Evolutionary conservation across 2,888 invertebrate species (phyloP).

Genomic region (Cantharis lateralis): DNA sequence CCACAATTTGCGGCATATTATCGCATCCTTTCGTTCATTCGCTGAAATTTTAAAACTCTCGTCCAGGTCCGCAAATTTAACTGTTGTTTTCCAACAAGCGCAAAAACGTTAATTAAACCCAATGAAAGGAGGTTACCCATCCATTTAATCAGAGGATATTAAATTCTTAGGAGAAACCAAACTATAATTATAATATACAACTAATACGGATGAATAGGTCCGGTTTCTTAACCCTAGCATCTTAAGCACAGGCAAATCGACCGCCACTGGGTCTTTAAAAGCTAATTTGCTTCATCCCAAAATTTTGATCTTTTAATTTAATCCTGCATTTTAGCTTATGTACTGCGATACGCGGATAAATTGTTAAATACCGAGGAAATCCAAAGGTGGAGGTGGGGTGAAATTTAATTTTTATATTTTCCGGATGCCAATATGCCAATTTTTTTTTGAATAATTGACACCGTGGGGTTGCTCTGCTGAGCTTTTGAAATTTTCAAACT

Average conservation of each 20-base stretch:
- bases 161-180: background rate
- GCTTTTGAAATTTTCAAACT: background rate
- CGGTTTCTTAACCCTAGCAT: background rate
- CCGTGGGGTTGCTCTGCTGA: background rate
- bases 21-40: background rate
- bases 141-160: background rate
- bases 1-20: background rate
- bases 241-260: too few relatives aligned
- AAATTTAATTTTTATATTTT: too few relatives aligned
- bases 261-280: too few relatives aligned
- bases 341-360: too few relatives aligned
- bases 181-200: background rate
- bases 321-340: too few relatives aligned
- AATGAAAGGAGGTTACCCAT: background rate
- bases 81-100: background rate
- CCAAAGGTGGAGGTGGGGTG: too few relatives aligned
- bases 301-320: too few relatives aligned
- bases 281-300: too few relatives aligned
- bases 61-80: background rate
- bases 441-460: too few relatives aligned
- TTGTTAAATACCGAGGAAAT: too few relatives aligned
- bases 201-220: background rate
- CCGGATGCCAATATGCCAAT: too few relatives aligned
- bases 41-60: background rate
- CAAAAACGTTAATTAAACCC: background rate